These are phyloP conservation scores for Megastigmus dorsalis DNA, from an alignment of 2,888 invertebrate species.

Conservation along the genomic window DNA sequence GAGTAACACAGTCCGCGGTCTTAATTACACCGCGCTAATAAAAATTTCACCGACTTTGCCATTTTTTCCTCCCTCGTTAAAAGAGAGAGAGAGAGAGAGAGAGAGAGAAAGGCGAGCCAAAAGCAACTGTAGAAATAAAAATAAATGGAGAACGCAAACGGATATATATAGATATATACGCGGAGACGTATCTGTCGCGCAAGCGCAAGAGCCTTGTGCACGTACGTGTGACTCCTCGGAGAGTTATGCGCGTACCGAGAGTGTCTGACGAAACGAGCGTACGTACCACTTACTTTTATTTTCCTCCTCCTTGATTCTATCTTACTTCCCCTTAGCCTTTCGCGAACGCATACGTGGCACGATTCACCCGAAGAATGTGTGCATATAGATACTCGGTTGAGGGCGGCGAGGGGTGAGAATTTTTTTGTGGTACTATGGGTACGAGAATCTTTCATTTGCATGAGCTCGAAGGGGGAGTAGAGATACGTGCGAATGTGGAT, in stretches of 20 bases:
- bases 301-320: not conserved
- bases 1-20: conserved; percentile 1
- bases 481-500: no score
- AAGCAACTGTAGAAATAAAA: not conserved
- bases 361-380: no score
- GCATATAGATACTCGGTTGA: no score
- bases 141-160: not conserved
- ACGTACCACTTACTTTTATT: conserved; percentile 33
- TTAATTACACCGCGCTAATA: conserved; percentile 43
- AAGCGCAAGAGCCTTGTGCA: not conserved
- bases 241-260: conserved; percentile 17
- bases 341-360: no score
- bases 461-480: no score
- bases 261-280: conserved; percentile 12
- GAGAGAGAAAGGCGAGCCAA: no score
- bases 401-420: no score
- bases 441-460: no score
- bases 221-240: not conserved
- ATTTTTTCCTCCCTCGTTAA: not conserved
- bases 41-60: conserved; percentile 29
- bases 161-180: not conserved
- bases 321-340: no score
- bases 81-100: no score
- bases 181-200: no score
- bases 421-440: no score